Evolutionary conservation across 2,797 vertebrate genomes (phyloP).

Genomic region (Acanthis flammea): DNA sequence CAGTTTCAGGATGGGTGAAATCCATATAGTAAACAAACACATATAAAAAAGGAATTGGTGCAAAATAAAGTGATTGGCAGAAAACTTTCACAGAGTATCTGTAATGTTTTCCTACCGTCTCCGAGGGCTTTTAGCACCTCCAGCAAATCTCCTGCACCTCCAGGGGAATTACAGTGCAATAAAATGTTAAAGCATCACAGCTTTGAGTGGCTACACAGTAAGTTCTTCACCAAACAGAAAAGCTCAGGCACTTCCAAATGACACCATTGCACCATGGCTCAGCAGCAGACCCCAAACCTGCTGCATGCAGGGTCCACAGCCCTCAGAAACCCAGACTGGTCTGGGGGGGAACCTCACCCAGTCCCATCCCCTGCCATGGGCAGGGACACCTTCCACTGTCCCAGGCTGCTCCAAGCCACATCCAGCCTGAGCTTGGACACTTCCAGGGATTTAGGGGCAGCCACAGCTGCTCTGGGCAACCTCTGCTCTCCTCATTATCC

Average conservation of each 20-base stretch:
- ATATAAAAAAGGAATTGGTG: slow-evolving; percentile 30
- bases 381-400: background rate
- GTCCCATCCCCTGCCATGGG: background rate
- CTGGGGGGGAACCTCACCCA: background rate
- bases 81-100: background rate
- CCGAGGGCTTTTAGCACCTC: slow-evolving; percentile 3
- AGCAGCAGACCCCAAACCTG: background rate
- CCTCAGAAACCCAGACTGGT: background rate
- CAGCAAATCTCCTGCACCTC: slow-evolving; percentile 19
- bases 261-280: background rate
- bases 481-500: background rate
- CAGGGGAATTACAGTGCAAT: slow-evolving; percentile 48
- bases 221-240: slow-evolving; percentile 14
- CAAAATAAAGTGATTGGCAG: slow-evolving; percentile 12
- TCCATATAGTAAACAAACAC: background rate
- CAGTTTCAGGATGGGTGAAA: slow-evolving; percentile 1
- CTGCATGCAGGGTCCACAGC: background rate
- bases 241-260: background rate
- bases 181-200: slow-evolving; percentile 16
- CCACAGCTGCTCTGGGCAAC: background rate
- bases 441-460: background rate
- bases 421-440: background rate
- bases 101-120: background rate
- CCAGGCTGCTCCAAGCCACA: accelerated
- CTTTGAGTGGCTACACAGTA: background rate